Evolutionary conservation across 37 sponge, comb jelly and placozoan species (phyloP).

Genomic region (Amphimedon queenslandica): DNA sequence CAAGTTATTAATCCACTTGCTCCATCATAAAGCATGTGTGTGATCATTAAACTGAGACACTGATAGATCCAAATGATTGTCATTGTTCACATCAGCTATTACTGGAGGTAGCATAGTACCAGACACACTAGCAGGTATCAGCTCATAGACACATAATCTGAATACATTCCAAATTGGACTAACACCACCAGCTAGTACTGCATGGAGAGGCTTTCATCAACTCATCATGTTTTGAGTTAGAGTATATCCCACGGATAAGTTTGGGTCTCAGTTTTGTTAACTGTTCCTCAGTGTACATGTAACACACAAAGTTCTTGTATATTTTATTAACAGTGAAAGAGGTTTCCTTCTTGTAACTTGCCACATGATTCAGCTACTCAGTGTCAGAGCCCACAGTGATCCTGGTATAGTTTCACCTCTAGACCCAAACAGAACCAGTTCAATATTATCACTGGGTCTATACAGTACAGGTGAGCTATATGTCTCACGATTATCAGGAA

Average conservation of each 20-base stretch:
- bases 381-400: no score
- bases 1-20: constrained; percentile 22
- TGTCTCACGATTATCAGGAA: no score
- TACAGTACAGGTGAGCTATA: no score
- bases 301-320: neutral
- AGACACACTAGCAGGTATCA: constrained; percentile 19
- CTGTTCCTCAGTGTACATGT: neutral
- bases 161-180: constrained; percentile 35
- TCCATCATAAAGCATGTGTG: constrained; percentile 51
- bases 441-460: constrained; percentile 70
- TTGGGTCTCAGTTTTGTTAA: neutral
- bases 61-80: constrained; percentile 49
- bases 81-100: constrained; percentile 64
- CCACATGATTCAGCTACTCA: constrained; percentile 35
- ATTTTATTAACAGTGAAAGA: no score
- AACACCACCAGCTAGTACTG: no score
- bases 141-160: constrained; percentile 47
- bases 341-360: constrained; percentile 85
- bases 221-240: no score
- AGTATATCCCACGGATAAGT: no score
- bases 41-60: constrained; percentile 44
- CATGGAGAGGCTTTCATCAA: no score
- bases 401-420: no score
- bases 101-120: no score
- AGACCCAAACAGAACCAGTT: no score